Conservation (phyloP, 2,888 invertebrate species). For the Melieria crassipennis region DNA sequence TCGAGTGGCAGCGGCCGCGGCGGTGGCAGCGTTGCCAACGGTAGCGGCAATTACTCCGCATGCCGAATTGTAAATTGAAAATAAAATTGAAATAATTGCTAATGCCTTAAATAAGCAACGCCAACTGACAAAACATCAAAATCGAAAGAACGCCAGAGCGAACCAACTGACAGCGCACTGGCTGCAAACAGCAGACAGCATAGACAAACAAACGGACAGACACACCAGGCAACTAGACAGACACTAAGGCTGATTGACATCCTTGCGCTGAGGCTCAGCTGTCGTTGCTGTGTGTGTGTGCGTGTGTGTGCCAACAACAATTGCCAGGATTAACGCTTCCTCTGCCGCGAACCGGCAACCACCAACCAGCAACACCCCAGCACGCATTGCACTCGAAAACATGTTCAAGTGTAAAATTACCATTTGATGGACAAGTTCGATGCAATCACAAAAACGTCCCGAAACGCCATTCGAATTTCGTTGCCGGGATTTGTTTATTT, state of each 20-base stretch:
- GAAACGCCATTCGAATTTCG: constrained; percentile 7
- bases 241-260: constrained; percentile 28
- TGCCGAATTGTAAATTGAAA: constrained; percentile 43
- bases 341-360: constrained; percentile 23
- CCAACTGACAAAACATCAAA: constrained; percentile 41
- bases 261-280: constrained; percentile 6
- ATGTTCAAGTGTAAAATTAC: constrained; percentile 40
- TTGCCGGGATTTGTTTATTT: constrained; percentile 9
- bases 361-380: constrained; percentile 13
- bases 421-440: constrained; percentile 56
- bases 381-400: constrained; percentile 19
- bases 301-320: constrained; percentile 22
- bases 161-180: constrained; percentile 37
- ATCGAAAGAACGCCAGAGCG: constrained; percentile 37
- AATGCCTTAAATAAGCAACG: constrained; percentile 60
- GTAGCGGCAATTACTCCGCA: constrained; percentile 26
- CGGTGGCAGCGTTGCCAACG: constrained; percentile 8
- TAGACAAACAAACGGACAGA: constrained; percentile 47
- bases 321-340: constrained; percentile 29
- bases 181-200: no score
- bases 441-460: constrained; percentile 16
- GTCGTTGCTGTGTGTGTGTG: constrained; percentile 17
- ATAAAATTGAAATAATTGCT: constrained; percentile 60
- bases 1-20: neutral
- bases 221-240: constrained; percentile 49